Conservation (phyloP, 2,113 vertebrate genomes). For the Scopus umbretta region DNA sequence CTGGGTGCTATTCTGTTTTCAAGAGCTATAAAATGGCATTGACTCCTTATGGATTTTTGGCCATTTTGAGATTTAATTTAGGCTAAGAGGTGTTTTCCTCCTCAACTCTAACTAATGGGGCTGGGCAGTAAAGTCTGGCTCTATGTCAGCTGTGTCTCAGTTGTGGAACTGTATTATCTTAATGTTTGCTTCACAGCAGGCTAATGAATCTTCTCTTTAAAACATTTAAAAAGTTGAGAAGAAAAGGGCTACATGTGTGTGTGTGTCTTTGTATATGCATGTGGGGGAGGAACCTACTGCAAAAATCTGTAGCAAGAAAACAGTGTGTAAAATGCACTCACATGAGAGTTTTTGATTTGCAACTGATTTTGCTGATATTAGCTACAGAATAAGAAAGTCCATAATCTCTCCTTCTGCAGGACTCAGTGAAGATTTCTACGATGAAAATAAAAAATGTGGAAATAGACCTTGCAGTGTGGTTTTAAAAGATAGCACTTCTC, state of each 20-base stretch:
- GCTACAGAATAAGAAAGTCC: not conserved
- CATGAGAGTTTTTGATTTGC: not conserved
- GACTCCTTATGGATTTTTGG: not conserved
- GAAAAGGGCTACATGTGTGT: not conserved
- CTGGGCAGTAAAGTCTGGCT: not conserved
- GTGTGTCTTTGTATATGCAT: fast-evolving
- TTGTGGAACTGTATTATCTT: not conserved
- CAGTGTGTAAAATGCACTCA: not conserved
- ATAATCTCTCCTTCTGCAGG: not conserved
- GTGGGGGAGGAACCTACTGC: not conserved
- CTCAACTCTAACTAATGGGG: not conserved
- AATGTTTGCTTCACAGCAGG: not conserved
- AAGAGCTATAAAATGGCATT: not conserved
- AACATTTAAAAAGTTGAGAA: not conserved
- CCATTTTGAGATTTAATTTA: not conserved
- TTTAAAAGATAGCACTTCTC: not conserved
- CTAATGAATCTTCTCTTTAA: not conserved
- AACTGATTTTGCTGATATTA: not conserved
- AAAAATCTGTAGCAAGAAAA: not conserved
- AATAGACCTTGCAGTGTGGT: not conserved
- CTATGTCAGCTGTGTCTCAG: not conserved
- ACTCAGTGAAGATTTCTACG: not conserved
- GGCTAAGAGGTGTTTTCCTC: not conserved
- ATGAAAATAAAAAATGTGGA: not conserved
- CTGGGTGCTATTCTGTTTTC: not conserved